These are phyloP conservation scores for Cephalopholis sonnerati DNA, from an alignment of 2,113 vertebrate genomes.

Conservation along the genomic window DNA sequence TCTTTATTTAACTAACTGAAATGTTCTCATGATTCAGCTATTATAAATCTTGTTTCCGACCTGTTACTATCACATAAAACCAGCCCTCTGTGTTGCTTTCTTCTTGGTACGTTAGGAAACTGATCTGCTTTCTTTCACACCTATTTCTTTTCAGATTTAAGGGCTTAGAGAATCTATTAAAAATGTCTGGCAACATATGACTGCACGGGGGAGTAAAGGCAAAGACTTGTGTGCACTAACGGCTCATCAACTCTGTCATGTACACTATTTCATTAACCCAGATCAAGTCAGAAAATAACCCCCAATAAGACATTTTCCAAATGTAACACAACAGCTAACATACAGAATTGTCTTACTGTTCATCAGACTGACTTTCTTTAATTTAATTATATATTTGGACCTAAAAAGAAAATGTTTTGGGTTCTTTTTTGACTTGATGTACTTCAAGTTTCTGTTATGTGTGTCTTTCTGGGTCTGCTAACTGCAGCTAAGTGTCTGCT, in stretches of 20 bases:
- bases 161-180: conserved; percentile 80
- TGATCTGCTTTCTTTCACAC: conserved; percentile 59
- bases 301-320: background rate
- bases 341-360: background rate
- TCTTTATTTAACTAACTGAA: background rate
- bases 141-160: conserved; percentile 83
- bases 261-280: conserved; percentile 48
- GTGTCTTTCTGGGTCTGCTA: conserved; percentile 28
- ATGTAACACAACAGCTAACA: background rate
- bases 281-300: conserved; percentile 46
- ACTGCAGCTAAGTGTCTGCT: conserved; percentile 31
- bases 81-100: conserved; percentile 19
- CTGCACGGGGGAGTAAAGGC: conserved; percentile 59
- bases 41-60: background rate
- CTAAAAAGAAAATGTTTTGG: conserved; percentile 19
- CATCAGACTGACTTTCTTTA: background rate
- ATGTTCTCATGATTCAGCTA: background rate
- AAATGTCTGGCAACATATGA: conserved; percentile 74
- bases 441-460: conserved; percentile 22
- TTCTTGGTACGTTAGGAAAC: conserved; percentile 59
- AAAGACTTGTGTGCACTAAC: conserved; percentile 57
- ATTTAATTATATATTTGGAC: background rate
- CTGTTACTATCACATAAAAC: conserved; percentile 32
- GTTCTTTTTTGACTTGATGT: conserved; percentile 39
- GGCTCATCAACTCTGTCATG: conserved; percentile 19